phyloP scores from a whole-genome alignment of 2,797 vertebrate genomes.

The Tenualosa thibaudeaui region DNA sequence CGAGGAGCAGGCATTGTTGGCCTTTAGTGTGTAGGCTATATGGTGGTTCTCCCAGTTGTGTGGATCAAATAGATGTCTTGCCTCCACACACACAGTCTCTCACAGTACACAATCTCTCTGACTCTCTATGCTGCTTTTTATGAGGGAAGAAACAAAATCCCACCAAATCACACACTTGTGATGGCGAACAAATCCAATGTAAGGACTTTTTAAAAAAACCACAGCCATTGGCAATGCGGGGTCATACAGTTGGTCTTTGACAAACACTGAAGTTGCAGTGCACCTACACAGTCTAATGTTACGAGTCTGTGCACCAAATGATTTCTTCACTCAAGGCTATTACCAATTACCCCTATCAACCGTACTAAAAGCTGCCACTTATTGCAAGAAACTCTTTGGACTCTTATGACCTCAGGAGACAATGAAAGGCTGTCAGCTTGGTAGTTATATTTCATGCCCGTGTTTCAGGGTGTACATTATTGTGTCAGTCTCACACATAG shows the following conservation, averaged over 20 bases:
- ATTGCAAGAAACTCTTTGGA: not conserved
- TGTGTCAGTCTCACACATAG: not conserved
- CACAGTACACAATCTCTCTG: not conserved
- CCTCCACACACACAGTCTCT: not conserved
- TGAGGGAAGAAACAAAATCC: not conserved
- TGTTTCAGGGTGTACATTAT: not conserved
- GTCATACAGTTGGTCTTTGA: not conserved
- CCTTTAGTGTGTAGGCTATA: not conserved
- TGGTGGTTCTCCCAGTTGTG: not conserved
- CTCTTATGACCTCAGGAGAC: not conserved
- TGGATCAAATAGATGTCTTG: conserved; percentile 8
- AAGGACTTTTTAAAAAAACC: not conserved
- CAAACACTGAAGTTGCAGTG: not conserved
- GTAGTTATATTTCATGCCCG: not conserved
- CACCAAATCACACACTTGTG: not conserved
- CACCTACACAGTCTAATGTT: not conserved
- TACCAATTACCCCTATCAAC: not conserved
- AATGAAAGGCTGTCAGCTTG: not conserved
- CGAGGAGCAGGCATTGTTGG: not conserved
- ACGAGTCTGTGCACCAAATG: not conserved
- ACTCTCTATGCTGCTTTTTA: not conserved
- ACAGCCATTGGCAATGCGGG: not conserved
- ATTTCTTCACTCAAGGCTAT: not conserved
- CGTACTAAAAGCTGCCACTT: not conserved
- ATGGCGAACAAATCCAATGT: not conserved